Base-by-base conservation (phyloP, 2,888 invertebrate species). In the Chelonus formosanus region DNA sequence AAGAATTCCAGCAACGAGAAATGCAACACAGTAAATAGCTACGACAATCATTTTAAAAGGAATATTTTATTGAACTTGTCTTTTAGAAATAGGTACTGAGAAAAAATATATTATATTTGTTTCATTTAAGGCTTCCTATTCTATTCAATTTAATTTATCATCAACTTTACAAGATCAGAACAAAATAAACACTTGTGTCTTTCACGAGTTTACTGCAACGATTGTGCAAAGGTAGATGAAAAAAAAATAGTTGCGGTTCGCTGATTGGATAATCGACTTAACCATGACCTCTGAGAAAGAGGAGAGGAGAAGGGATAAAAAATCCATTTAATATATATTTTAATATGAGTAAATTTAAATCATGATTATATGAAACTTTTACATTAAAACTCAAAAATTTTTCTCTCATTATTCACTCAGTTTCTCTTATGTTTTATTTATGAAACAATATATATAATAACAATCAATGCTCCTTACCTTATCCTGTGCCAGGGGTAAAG, bases 401-500 rank as follows among this genome's bases (percentile, higher is more conserved):
- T 20, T 20, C 20, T 20, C 20, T 20, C 20, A 20, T 20, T 20
- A 20, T 20, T 20, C 20, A 20, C 20, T 20, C 20, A 20, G 20
- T 20, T 20, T 20, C 20, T 20, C 20, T 20, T 2, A 20, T 20
- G 20, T 20, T 20, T 20, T 20, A 20, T 20, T 20, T 20, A 20
- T 20, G 20, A 20, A 20, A 20, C 20, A 20, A 20, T 20, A 20
- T 20, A 20, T 20, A 20, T 20, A 20, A 20, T 20, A 20, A 20
- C 20, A 20, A 20, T 20, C 20, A 20, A 20, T 20, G 20, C 20
- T 52, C 20, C 40, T 86, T 87, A 90, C 90, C 89, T 89, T 89
- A 82, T 89, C 90, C 85, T 91, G 88, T 75, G 92, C 90, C 88
- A 93, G 90, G 85, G 91, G 91, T 78, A 96, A 88, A 76, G 94